Percentiles rank a stretch among this genome's conserved stretches.
Conservation (phyloP, 2,888 invertebrate species). For the Drosophila gaucha region DNA sequence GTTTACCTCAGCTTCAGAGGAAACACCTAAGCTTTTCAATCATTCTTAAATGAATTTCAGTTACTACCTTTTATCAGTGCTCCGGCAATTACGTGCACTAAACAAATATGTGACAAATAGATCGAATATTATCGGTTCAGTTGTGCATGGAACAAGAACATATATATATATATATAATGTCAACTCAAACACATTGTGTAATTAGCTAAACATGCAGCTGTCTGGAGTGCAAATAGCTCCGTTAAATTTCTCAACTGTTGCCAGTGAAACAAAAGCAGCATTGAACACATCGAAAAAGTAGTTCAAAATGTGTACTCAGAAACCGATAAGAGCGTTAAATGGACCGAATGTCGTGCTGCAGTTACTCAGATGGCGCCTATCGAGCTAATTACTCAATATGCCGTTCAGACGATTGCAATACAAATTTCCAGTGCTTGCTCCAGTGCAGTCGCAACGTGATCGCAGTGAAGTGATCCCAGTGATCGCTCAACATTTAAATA, state of each 20-base stretch:
- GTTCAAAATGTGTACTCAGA: conserved; percentile 39
- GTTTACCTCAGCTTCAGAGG: background rate
- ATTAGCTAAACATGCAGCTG: conserved; percentile 44
- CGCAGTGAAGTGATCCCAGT: background rate
- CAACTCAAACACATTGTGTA: conserved; percentile 29
- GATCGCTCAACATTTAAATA: background rate
- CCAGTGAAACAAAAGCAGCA: conserved; percentile 18
- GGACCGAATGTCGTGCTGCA: conserved; percentile 9
- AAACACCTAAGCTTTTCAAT: background rate
- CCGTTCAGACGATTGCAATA: background rate
- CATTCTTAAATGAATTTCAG: conserved; percentile 19
- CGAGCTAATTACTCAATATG: conserved; percentile 4
- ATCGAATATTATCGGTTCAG: background rate
- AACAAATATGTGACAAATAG: conserved; percentile 31
- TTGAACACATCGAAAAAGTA: conserved; percentile 30
- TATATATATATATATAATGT: background rate
- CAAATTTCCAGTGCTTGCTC: conserved; percentile 2
- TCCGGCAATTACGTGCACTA: conserved; percentile 28
- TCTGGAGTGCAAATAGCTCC: conserved; percentile 16
- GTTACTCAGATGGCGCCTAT: background rate
- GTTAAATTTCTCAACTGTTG: background rate
- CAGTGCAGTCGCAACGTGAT: background rate
- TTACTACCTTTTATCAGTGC: conserved; percentile 3
- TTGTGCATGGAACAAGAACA: background rate
- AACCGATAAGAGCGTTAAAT: conserved; percentile 48